A percentile compares a stretch with the other conserved stretches of the same genome.
Evolutionary conservation across 2,113 vertebrate species (phyloP).

Genomic region (Pomatorhinus ruficollis): DNA sequence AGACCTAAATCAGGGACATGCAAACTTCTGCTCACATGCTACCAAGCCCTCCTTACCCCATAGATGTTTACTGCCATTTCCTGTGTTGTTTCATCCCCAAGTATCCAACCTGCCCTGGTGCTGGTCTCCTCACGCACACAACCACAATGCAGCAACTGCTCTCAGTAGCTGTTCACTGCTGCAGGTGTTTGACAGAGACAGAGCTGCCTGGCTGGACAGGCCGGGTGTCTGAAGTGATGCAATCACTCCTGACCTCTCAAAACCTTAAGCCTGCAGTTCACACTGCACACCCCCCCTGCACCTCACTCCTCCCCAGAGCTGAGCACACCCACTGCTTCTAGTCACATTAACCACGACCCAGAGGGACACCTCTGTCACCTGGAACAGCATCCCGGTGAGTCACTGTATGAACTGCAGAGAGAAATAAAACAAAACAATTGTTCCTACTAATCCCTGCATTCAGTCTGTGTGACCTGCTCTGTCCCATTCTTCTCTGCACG

Average conservation of each 20-base stretch:
- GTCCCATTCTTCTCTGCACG: not conserved
- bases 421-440: not conserved
- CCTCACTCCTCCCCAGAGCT: not conserved
- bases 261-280: not conserved
- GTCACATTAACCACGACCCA: not conserved
- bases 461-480: not conserved
- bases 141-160: fast-evolving
- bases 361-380: not conserved
- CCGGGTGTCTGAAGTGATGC: not conserved
- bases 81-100: not conserved
- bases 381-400: not conserved
- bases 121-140: not conserved
- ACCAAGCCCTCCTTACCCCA: not conserved
- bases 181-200: not conserved
- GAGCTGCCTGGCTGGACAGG: not conserved
- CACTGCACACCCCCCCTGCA: not conserved
- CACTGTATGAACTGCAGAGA: fast-evolving
- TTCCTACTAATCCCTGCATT: not conserved
- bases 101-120: not conserved
- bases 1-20: not conserved
- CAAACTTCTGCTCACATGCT: not conserved
- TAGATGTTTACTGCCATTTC: not conserved
- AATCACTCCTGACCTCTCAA: not conserved
- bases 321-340: fast-evolving
- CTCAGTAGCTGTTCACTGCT: not conserved